Percentiles rank a stretch among this genome's conserved stretches.
phyloP scores from a whole-genome alignment of 2,888 invertebrate genomes.

The Unio delphinus region DNA sequence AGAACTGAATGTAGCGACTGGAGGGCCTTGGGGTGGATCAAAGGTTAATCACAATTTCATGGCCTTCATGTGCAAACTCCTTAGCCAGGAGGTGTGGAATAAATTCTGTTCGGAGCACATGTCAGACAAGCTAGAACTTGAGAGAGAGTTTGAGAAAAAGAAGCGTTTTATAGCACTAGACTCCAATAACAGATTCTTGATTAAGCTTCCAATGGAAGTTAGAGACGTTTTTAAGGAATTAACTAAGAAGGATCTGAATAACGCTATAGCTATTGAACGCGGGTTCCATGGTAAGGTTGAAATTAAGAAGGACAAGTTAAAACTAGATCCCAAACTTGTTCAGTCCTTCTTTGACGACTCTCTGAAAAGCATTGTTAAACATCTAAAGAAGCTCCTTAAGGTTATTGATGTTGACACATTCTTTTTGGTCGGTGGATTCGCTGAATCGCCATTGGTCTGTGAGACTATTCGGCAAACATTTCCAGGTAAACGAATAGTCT shows the following conservation, averaged over 20 bases:
- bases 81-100: constrained; percentile 4
- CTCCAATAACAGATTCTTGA: constrained; percentile 2
- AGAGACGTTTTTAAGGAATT: constrained; percentile 8
- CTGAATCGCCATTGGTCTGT: constrained; percentile 12
- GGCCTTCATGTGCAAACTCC: constrained; percentile 2
- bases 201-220: constrained; percentile 5
- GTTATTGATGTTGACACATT: constrained; percentile 3
- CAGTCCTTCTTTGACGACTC: constrained; percentile 6
- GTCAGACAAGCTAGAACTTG: constrained; percentile 10
- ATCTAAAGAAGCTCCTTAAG: constrained; percentile 5
- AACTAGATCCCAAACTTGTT: constrained; percentile 9
- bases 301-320: constrained; percentile 3
- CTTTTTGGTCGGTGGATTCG: constrained; percentile 18
- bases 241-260: constrained; percentile 7
- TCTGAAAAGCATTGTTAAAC: constrained; percentile 4
- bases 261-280: constrained; percentile 10
- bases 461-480: no score
- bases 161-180: constrained; percentile 4
- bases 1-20: constrained; percentile 7
- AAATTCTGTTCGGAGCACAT: constrained; percentile 3
- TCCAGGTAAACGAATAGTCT: no score
- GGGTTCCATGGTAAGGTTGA: constrained; percentile 11
- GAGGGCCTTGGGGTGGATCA: constrained; percentile 14
- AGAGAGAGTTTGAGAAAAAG: constrained; percentile 13
- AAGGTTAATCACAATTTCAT: constrained; percentile 8